Conservation (phyloP, 1,140 invertebrate genomes). For the Myzus persicae region DNA sequence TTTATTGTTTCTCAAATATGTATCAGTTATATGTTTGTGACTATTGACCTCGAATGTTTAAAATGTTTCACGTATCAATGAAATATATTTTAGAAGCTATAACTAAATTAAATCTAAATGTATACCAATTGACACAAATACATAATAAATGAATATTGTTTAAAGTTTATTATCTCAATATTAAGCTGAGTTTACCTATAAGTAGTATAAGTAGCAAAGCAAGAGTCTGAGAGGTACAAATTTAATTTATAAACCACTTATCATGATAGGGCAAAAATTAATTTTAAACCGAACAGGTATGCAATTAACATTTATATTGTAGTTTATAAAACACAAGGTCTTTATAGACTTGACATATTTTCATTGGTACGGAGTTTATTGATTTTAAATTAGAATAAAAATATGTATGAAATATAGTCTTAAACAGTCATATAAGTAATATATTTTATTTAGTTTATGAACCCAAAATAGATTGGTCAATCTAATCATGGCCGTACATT, state of each 20-base stretch:
- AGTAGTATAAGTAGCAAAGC: no score
- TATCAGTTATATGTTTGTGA: not conserved
- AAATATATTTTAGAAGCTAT: no score
- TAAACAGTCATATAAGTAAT: not conserved
- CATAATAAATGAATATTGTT: no score
- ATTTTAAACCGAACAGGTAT: not conserved
- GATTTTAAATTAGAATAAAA: not conserved
- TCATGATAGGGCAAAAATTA: not conserved
- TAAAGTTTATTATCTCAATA: no score
- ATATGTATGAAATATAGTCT: not conserved
- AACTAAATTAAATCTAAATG: no score
- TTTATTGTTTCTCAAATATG: no score
- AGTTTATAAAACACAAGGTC: not conserved
- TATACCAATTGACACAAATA: no score
- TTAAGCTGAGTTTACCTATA: no score
- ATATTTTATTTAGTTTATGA: not conserved
- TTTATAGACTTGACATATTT: not conserved
- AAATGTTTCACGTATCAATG: no score
- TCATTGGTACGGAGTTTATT: not conserved
- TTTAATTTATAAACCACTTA: no score
- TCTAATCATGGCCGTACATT: not conserved
- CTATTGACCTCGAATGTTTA: not conserved
- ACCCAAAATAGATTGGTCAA: not conserved
- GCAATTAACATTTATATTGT: not conserved
- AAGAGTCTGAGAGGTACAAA: no score